Base-by-base conservation (phyloP, 2,113 vertebrate genomes). In the Galbula dea region DNA sequence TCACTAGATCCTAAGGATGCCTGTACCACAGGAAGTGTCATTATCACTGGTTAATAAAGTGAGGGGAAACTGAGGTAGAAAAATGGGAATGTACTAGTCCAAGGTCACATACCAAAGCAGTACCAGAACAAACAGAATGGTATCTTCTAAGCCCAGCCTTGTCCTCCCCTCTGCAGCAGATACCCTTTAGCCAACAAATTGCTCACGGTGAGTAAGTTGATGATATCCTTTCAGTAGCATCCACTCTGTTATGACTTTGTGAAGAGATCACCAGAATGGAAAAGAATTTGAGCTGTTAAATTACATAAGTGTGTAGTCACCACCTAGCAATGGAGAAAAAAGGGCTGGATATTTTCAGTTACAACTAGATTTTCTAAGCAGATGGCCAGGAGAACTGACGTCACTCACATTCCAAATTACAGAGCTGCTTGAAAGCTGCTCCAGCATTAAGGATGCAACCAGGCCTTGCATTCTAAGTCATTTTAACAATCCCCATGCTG, bases 221-320 rank as follows among this genome's bases (percentile, higher is more conserved):
- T 23, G 65, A 54, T 49, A 59, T 58, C 80, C 86, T 59, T 52
- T 55, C 77, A 13, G n/a, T 26, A 93, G 88, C 92, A 92, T 92
- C 90, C 45, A 62, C 85, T 88, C 17, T 61, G 39, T 8, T 71
- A 61, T 3, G 30, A 85, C 91, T 94, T n/a, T 1, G 14, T 89
- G 87, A 95, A 95, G 91, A 94, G 87, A 96, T 95, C 93, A 89
- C 94, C 91, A 95, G 94, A 94, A 96, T 92, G 94, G 84, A 95
- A 96, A 96, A 95, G 95, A 94, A 93, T 95, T 88, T 46, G 91
- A 94, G 93, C 94, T 96, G 95, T 89, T 96, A 96, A 84, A 96
- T 97, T 97, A 97, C 95, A 93, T 97, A 96, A 97, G 95, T 94
- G 78, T 97, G 95, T 89, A 95, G 93, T 95, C 94, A 94, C 92